Base-by-base conservation (phyloP, 2,797 vertebrate species). In the Amphiprion clarkii region DNA sequence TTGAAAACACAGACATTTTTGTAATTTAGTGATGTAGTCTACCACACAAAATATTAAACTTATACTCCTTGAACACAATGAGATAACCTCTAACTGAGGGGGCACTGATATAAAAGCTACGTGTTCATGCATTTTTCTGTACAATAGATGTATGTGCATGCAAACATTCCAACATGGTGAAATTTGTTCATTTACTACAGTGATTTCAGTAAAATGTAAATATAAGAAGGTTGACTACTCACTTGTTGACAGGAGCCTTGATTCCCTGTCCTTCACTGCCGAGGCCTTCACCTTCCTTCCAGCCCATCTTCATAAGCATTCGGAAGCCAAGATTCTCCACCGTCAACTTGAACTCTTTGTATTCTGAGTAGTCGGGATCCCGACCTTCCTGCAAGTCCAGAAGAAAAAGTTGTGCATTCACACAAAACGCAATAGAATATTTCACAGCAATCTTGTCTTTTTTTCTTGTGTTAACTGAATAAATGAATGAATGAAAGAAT, bases 241-340 rank as follows among this genome's bases (percentile, higher is more conserved):
- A 99, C 98, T 95, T 99, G 95, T 96, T 95, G 36, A 99, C 97
- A 0, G 98, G 98, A 72, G 94, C 96, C 87, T 96, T 98, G 92
- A 99, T 99, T 62, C 98, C 98, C 82, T 98, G 97, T 39, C 97
- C 96, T 0, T 99, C 98, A 0, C 95, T 95, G 40, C 98, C 98
- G 3, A 99, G 94, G 0, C 98, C 98, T 0, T 99, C 98, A 0
- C 98, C 98, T 61, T 99, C 98, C 84, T 98, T 98, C 98, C 98
- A 99, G 79, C 98, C 98, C 98, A 99, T 99, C 88, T 99, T 99
- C 98, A 99, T 98, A 31, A 99, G 95, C 98, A 99, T 99, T 76
- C 97, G 96, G 93, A 98, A 99, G 72, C 98, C 98, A 0, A 99
- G 97, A 93, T 99, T 99, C 84, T 99, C 98, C 88, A 99, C 97